Evolutionary conservation across 2,888 invertebrate species (phyloP), one percentile per base, ranked within the genome.

Genomic region (Leptopterna dolabrata): DNA sequence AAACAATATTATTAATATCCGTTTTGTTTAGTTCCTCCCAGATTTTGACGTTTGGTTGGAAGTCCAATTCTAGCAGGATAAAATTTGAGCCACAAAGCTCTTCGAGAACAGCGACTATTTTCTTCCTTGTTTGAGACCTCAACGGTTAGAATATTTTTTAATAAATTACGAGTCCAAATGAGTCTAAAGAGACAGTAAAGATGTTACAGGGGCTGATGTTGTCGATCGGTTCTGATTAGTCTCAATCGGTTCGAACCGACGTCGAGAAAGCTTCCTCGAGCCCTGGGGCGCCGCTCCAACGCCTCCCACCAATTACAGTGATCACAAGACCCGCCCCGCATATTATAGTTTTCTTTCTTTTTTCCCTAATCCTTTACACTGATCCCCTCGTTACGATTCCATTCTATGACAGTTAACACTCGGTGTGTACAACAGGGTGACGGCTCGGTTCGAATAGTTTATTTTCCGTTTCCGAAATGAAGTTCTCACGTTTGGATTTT

Each of bases 291-390:
- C 81, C 81, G n/a, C 55, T 30, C 81, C n/a, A 29, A 55, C 81
- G 29, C 81, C 81, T 81, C 81, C 81, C 81, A 81, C 81, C 81
- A 55, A 81, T 81, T 81, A 81, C 81, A 55, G 55, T 81, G 81
- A 81, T 81, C 81, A 81, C 81, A 81, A 29, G 81, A 81, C 51
- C 81, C 81, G 81, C 81, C 81, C 81, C 30, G 29, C 81, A 14
- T 81, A 81, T 81, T 78, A 78, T n/a, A n/a, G 45, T 81, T 29
- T 81, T 81, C 29, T 70, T 70, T 2, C n/a, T 47, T 47, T 14
- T 47, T 13, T 43, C 11, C 43, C 55, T 19, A 19, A 19, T 63
- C 24, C 63, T 19, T 16, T 14, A 47, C 4, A 47, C 47, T 24
- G 24, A 19, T 55, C n/a, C 55, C 19, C 24, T 55, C 19, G 63